phyloP scores from a whole-genome alignment of 1,140 invertebrate genomes.

The Epicauta chinensis region DNA sequence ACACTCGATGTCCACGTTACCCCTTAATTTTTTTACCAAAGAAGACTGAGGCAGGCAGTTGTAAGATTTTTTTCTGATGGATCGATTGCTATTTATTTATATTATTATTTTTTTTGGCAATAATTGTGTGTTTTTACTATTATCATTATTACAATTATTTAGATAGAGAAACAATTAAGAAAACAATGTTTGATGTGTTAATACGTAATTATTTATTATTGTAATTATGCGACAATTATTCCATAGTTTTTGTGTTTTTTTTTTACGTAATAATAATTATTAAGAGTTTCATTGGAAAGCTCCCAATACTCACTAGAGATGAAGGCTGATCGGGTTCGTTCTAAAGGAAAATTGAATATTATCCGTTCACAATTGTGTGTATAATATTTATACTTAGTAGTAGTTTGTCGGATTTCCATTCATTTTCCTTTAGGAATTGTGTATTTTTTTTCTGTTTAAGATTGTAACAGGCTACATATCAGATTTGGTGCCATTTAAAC shows the following conservation, averaged over 20 bases:
- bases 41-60: constrained; percentile 41
- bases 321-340: constrained; percentile 33
- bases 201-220: neutral
- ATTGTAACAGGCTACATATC: constrained; percentile 23
- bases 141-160: neutral
- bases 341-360: constrained; percentile 8
- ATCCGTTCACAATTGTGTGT: constrained; percentile 26
- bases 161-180: neutral
- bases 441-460: neutral
- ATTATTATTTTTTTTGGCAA: too few species aligned
- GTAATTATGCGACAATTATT: constrained; percentile 30
- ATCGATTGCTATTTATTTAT: too few species aligned
- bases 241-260: constrained; percentile 27
- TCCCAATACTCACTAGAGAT: constrained; percentile 39
- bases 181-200: constrained; percentile 1
- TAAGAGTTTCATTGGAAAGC: constrained; percentile 27
- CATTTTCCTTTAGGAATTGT: constrained; percentile 8
- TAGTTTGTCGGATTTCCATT: neutral
- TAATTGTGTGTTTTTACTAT: neutral
- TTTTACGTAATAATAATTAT: neutral
- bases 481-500: constrained; percentile 35
- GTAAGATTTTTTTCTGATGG: constrained; percentile 13
- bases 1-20: constrained; percentile 32
- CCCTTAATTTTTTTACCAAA: constrained; percentile 34
- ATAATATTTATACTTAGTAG: constrained; percentile 37